Conservation (phyloP, 2,888 invertebrate genomes). For the Oxyteleia sp. region DNA sequence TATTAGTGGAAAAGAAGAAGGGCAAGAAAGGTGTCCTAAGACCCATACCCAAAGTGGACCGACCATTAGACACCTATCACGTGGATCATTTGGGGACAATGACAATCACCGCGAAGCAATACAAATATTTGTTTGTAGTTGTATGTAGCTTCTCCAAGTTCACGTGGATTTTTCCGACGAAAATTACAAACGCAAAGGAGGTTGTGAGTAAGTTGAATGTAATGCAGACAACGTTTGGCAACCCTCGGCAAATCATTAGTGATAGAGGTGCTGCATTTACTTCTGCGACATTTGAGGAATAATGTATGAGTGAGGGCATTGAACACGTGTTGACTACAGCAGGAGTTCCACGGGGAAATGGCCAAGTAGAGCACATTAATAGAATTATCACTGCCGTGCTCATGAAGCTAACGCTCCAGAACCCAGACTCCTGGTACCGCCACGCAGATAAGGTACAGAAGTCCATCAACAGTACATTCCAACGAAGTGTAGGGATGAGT, state of each 20-base stretch:
- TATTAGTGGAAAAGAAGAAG: too few relatives aligned
- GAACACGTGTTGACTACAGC: constrained; percentile 5
- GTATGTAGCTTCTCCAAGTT: background rate
- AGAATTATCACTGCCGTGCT: constrained; percentile 69
- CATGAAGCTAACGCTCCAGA: constrained; percentile 64
- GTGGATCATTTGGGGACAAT: too few relatives aligned
- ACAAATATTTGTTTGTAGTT: constrained; percentile 6
- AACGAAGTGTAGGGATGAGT: constrained; percentile 42
- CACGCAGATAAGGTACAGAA: background rate
- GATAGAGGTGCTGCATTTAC: constrained; percentile 31
- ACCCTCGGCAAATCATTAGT: constrained; percentile 11
- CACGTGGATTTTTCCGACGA: constrained; percentile 9
- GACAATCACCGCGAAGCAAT: too few relatives aligned
- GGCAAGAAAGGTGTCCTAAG: too few relatives aligned
- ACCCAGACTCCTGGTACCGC: constrained; percentile 44
- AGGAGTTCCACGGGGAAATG: constrained; percentile 32
- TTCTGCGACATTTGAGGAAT: constrained; percentile 10
- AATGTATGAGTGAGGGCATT: constrained; percentile 14
- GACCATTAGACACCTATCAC: too few relatives aligned
- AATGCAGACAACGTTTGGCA: constrained; percentile 38
- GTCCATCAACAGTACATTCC: constrained; percentile 7
- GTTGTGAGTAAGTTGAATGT: constrained; percentile 3
- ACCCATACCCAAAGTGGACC: too few relatives aligned
- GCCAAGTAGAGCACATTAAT: constrained; percentile 73
- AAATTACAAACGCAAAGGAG: too few relatives aligned